Conservation (phyloP, 2,888 invertebrate genomes). For the Elmis aenea region DNA sequence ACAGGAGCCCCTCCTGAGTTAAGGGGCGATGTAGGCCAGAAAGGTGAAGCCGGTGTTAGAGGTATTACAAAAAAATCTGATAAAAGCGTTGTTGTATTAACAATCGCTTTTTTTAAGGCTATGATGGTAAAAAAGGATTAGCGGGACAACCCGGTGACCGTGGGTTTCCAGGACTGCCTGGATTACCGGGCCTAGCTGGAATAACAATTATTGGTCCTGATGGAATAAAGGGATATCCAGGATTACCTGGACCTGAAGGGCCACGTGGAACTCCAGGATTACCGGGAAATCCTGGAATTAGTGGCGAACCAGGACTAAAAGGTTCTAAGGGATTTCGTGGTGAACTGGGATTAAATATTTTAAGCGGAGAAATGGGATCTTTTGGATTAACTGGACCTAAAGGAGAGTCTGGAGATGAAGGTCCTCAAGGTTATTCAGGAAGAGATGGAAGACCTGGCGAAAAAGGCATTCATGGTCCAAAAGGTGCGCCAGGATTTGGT, state of each 20-base stretch:
- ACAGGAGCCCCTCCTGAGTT: slow-evolving; percentile 23
- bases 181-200: slow-evolving; percentile 39
- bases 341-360: slow-evolving; percentile 51
- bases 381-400: slow-evolving; percentile 41
- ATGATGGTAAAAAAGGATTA: slow-evolving; percentile 47
- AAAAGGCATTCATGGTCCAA: slow-evolving; percentile 37
- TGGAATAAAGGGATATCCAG: slow-evolving; percentile 65
- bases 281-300: slow-evolving; percentile 34
- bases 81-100: background rate
- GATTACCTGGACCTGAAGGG: slow-evolving; percentile 62
- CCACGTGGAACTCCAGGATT: slow-evolving; percentile 51
- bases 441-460: slow-evolving; percentile 37
- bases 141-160: slow-evolving; percentile 53
- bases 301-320: slow-evolving; percentile 34
- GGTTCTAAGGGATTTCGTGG: slow-evolving; percentile 55
- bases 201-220: slow-evolving; percentile 47
- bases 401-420: slow-evolving; percentile 42
- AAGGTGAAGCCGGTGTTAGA: slow-evolving; percentile 47
- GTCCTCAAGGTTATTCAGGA: slow-evolving; percentile 42
- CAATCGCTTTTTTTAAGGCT: slow-evolving; percentile 13
- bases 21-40: slow-evolving; percentile 44
- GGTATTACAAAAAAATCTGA: slow-evolving; percentile 35
- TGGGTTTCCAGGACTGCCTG: slow-evolving; percentile 52
- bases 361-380: slow-evolving; percentile 47
- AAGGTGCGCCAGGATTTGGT: slow-evolving; percentile 41